These are phyloP conservation scores for Macaria liturata DNA, from an alignment of 2,888 invertebrate genomes.

Conservation along the genomic window DNA sequence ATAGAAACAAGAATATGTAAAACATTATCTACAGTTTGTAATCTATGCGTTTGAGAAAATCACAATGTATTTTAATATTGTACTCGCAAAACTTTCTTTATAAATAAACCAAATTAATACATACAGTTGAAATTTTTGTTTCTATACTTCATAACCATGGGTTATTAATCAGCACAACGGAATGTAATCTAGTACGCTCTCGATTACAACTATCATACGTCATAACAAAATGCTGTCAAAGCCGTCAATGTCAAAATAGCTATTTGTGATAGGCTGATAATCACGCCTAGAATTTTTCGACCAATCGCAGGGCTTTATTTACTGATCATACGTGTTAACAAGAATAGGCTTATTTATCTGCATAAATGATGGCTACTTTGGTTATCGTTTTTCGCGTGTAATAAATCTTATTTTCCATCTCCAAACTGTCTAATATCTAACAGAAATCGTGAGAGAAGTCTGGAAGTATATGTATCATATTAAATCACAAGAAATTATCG, in stretches of 20 bases:
- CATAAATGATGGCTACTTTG: slow-evolving; percentile 52
- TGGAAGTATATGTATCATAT: neutral
- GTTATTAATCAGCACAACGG: neutral
- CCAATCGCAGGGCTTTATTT: slow-evolving; percentile 19
- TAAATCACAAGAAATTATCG: neutral
- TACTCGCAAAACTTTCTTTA: too few relatives aligned
- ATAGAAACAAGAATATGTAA: too few relatives aligned
- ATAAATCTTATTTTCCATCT: slow-evolving; percentile 39
- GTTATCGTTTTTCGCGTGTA: slow-evolving; percentile 53
- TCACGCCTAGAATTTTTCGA: neutral
- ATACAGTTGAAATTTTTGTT: too few relatives aligned
- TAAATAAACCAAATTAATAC: too few relatives aligned
- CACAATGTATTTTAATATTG: neutral
- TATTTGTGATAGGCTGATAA: neutral
- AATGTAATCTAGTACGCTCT: slow-evolving; percentile 24
- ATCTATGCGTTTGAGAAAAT: too few relatives aligned
- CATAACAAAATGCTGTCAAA: neutral
- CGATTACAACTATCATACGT: slow-evolving; percentile 6
- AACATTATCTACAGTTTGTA: too few relatives aligned
- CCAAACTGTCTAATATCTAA: slow-evolving; percentile 5
- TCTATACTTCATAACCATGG: too few relatives aligned
- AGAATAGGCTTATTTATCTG: slow-evolving; percentile 37
- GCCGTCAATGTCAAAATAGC: slow-evolving; percentile 9
- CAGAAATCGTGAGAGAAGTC: slow-evolving; percentile 2
- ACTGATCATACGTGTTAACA: neutral